phyloP scores from a whole-genome alignment of 1,140 invertebrate species.

The Drosophila kurseongensis region DNA sequence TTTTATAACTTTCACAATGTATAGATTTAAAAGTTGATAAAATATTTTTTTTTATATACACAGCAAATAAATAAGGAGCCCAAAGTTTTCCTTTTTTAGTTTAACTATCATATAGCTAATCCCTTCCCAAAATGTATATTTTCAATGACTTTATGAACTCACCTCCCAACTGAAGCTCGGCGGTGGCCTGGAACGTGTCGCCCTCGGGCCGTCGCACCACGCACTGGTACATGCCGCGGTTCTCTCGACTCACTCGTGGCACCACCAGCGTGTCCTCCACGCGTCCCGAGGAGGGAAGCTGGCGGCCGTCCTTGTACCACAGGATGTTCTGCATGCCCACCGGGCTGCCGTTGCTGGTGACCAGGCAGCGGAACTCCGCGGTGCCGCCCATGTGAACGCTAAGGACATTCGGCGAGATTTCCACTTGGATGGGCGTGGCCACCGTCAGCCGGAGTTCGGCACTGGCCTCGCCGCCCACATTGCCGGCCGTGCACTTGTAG shows the following conservation, averaged over 20 bases:
- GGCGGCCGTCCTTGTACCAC: slow-evolving; percentile 92
- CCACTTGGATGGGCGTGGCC: slow-evolving; percentile 89
- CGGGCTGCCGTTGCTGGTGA: slow-evolving; percentile 85
- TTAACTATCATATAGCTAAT: too few relatives aligned
- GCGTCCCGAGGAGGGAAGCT: slow-evolving; percentile 88
- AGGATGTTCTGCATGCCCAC: slow-evolving; percentile 84
- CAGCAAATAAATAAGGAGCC: too few relatives aligned
- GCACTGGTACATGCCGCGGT: slow-evolving; percentile 95
- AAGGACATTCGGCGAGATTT: slow-evolving; percentile 89
- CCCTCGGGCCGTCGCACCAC: slow-evolving; percentile 90
- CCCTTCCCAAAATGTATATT: neutral
- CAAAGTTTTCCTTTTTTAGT: too few relatives aligned
- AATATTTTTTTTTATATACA: too few relatives aligned
- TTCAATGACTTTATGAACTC: slow-evolving; percentile 58
- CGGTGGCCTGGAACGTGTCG: slow-evolving; percentile 92
- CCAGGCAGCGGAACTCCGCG: slow-evolving; percentile 90
- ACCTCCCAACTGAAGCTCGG: slow-evolving; percentile 93
- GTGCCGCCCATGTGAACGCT: slow-evolving; percentile 91
- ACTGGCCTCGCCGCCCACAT: slow-evolving; percentile 89
- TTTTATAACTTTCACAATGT: too few relatives aligned
- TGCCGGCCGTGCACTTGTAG: slow-evolving; percentile 89
- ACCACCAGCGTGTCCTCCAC: slow-evolving; percentile 88
- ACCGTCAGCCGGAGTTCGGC: slow-evolving; percentile 89
- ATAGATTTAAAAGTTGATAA: too few relatives aligned
- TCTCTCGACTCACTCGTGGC: slow-evolving; percentile 89